Evolutionary conservation across 2,888 invertebrate genomes (phyloP).

Genomic region (Gasteruption jaculator): DNA sequence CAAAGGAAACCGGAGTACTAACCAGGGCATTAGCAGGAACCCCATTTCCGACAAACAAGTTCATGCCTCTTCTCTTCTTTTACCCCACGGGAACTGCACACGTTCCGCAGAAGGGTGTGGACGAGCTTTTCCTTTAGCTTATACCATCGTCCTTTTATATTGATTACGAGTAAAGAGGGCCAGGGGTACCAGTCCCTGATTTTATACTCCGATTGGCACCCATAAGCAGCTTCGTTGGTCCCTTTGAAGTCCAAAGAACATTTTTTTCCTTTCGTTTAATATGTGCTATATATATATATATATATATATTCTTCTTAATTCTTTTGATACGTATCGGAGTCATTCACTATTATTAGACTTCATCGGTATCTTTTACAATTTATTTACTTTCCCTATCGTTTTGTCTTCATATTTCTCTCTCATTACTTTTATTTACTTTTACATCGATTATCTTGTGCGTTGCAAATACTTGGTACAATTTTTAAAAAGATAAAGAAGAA

Average conservation of each 20-base stretch:
- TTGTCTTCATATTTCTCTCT: too few relatives aligned
- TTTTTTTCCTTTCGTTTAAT: slow-evolving; percentile 25
- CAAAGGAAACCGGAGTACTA: slow-evolving; percentile 44
- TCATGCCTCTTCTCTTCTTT: slow-evolving; percentile 18
- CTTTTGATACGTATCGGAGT: too few relatives aligned
- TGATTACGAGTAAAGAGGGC: slow-evolving; percentile 35
- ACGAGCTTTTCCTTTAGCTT: background rate
- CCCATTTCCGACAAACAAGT: slow-evolving; percentile 44
- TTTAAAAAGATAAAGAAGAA: too few relatives aligned
- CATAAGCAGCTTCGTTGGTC: slow-evolving; percentile 40
- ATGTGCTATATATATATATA: too few relatives aligned
- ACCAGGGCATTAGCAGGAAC: slow-evolving; percentile 47
- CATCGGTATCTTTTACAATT: too few relatives aligned
- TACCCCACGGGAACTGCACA: slow-evolving; percentile 19
- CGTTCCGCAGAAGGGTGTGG: slow-evolving; percentile 4
- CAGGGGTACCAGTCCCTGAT: slow-evolving; percentile 34
- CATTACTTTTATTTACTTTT: too few relatives aligned
- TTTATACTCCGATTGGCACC: slow-evolving; percentile 43
- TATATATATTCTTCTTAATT: too few relatives aligned
- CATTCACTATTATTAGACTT: too few relatives aligned
- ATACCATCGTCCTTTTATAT: slow-evolving; percentile 39
- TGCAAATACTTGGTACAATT: too few relatives aligned
- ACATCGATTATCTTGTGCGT: too few relatives aligned
- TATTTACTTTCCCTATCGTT: too few relatives aligned
- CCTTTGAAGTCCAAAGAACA: slow-evolving; percentile 38